These are phyloP conservation scores for Apamea anceps DNA, from an alignment of 2,888 invertebrate species.

Conservation along the genomic window DNA sequence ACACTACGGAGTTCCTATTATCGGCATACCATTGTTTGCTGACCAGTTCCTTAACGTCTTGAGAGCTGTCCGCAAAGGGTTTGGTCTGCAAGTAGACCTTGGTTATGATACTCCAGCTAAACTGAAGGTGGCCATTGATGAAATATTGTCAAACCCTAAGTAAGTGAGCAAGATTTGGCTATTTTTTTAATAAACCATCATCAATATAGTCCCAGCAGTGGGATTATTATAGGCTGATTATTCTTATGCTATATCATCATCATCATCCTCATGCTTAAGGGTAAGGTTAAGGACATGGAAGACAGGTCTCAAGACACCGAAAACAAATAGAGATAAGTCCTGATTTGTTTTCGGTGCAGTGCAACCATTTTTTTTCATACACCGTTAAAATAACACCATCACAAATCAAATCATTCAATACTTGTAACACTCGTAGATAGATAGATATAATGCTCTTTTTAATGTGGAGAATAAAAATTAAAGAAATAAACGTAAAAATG, in stretches of 20 bases:
- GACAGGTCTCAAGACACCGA: neutral
- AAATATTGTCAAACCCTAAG: slow-evolving; percentile 72
- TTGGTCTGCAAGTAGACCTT: slow-evolving; percentile 72
- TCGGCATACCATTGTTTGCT: slow-evolving; percentile 78
- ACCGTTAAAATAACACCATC: neutral
- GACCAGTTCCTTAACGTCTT: slow-evolving; percentile 78
- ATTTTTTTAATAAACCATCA: neutral
- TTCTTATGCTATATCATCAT: neutral
- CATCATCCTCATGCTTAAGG: neutral
- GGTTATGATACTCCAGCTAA: slow-evolving; percentile 67
- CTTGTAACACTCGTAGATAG: neutral
- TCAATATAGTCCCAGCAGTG: neutral
- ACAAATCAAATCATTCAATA: neutral
- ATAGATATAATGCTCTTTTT: neutral
- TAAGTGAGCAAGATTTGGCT: slow-evolving; percentile 58
- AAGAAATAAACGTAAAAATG: neutral
- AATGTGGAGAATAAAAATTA: neutral
- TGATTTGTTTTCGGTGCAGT: neutral
- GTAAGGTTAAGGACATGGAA: neutral
- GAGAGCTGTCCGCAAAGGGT: slow-evolving; percentile 74
- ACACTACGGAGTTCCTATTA: slow-evolving; percentile 76
- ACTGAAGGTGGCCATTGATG: slow-evolving; percentile 72
- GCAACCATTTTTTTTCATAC: neutral
- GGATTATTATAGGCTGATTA: neutral
- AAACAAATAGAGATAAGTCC: neutral